Percentiles rank a stretch among this genome's conserved stretches.
These are phyloP conservation scores for Hydropotes inermis DNA, from an alignment of 2,113 vertebrate genomes.

Conservation along the genomic window DNA sequence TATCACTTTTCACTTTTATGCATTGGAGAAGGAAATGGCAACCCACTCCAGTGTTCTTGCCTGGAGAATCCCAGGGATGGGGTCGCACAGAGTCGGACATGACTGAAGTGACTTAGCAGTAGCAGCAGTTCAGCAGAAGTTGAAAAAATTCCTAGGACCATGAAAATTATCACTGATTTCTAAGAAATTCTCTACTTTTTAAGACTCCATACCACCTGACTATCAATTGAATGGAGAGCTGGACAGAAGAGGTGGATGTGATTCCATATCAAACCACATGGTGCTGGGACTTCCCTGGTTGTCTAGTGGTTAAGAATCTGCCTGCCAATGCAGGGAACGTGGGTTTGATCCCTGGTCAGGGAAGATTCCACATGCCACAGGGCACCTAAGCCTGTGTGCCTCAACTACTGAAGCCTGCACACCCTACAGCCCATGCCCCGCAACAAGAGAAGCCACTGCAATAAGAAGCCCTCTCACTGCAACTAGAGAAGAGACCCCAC, in stretches of 20 bases:
- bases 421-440: background rate
- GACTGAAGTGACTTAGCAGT: too few relatives aligned
- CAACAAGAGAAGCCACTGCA: background rate
- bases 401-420: background rate
- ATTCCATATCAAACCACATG: background rate
- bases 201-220: background rate
- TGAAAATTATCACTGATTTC: background rate
- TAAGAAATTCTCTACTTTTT: slow-evolving; percentile 15
- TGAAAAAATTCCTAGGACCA: background rate
- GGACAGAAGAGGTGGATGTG: background rate
- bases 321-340: background rate
- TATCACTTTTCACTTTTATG: too few relatives aligned
- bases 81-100: too few relatives aligned
- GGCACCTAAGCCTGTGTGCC: background rate
- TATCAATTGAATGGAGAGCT: background rate
- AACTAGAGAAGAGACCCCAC: background rate
- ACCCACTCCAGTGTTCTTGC: too few relatives aligned
- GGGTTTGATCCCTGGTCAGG: background rate
- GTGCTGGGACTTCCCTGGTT: background rate
- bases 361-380: background rate
- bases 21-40: too few relatives aligned
- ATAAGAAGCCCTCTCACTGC: background rate
- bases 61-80: too few relatives aligned
- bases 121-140: slow-evolving; percentile 28
- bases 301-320: background rate